These are phyloP conservation scores for Botia almorhae DNA, from an alignment of 2,797 vertebrate species.

Conservation along the genomic window DNA sequence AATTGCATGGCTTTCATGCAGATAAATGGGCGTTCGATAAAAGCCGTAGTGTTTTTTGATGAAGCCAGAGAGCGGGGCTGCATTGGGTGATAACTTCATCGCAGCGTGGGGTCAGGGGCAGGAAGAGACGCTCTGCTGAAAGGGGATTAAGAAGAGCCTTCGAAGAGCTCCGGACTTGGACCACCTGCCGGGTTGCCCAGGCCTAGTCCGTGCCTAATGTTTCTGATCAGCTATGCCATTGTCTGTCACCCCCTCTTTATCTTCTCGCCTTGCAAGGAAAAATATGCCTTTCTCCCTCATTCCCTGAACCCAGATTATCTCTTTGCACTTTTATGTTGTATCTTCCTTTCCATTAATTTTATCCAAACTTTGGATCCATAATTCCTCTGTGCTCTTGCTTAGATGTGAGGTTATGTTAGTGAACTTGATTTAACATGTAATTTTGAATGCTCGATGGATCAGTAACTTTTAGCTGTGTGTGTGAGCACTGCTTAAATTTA, in stretches of 20 bases:
- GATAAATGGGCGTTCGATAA: conserved; percentile 87
- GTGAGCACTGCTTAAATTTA: neutral
- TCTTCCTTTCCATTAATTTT: neutral
- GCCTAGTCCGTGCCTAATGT: conserved; percentile 84
- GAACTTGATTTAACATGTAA: conserved; percentile 18
- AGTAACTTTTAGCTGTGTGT: conserved; percentile 26
- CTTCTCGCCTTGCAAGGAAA: conserved; percentile 6
- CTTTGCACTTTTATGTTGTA: conserved; percentile 3
- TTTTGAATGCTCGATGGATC: conserved; percentile 5
- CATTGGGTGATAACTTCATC: conserved; percentile 94
- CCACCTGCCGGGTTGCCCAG: conserved; percentile 86
- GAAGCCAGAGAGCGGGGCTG: conserved; percentile 87
- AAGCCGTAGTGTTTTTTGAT: conserved; percentile 85
- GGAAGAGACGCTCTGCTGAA: conserved; percentile 82
- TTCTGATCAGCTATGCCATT: conserved; percentile 91
- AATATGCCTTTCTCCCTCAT: conserved; percentile 54
- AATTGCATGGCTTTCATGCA: conserved; percentile 90
- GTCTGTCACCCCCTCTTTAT: conserved; percentile 82
- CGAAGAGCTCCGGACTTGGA: conserved; percentile 41
- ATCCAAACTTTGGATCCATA: conserved; percentile 17
- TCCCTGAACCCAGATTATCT: conserved; percentile 41
- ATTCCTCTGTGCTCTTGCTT: neutral
- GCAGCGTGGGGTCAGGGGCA: conserved; percentile 87
- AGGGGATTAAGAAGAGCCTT: conserved; percentile 77
- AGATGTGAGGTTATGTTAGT: neutral